phyloP scores from a whole-genome alignment of 2,113 vertebrate species.

The Actinemys pallida region DNA sequence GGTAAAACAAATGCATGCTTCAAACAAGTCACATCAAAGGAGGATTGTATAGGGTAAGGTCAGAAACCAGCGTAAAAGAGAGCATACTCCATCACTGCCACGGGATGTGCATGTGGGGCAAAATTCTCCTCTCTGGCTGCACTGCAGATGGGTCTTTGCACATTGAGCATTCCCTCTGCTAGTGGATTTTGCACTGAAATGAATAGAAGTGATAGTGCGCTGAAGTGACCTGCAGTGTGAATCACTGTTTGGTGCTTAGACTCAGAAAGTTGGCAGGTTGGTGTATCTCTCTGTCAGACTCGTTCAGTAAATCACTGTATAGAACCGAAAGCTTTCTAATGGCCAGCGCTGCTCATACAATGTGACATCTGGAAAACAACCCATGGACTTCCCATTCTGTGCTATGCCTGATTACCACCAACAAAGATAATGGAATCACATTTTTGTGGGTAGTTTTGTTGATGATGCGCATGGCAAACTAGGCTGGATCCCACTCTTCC shows the following conservation, averaged over 20 bases:
- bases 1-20: background rate
- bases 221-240: background rate
- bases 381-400: fast-evolving
- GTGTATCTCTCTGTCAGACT: background rate
- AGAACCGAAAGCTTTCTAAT: background rate
- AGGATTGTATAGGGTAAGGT: background rate
- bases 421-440: background rate
- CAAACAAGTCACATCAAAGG: background rate
- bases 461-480: background rate
- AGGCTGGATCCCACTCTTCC: background rate
- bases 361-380: background rate
- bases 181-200: background rate
- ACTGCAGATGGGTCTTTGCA: background rate
- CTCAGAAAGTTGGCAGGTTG: background rate
- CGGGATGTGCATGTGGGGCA: background rate
- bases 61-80: background rate
- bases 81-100: fast-evolving
- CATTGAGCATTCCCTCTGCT: background rate
- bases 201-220: background rate
- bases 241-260: background rate
- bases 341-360: background rate
- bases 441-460: background rate
- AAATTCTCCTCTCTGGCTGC: background rate
- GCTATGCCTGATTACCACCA: background rate
- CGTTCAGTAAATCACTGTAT: background rate